Conservation (phyloP, 64 coral and sea anemone species). For the Montipora sp. region DNA sequence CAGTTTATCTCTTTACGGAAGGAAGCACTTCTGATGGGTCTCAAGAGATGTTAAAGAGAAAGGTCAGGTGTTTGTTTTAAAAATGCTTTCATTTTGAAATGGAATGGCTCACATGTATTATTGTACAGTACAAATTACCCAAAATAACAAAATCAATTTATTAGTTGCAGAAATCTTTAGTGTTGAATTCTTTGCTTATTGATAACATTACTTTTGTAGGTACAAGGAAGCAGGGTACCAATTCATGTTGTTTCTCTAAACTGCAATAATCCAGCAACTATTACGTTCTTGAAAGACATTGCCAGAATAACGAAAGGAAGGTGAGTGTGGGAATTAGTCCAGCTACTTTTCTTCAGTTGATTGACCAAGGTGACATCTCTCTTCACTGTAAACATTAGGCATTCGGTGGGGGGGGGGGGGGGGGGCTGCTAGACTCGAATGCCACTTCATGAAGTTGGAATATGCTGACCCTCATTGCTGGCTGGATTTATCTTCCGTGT, state of each 20-base stretch:
- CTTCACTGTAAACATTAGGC: too few relatives aligned
- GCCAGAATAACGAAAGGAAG: constrained; percentile 68
- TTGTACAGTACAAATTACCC: too few relatives aligned
- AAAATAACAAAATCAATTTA: too few relatives aligned
- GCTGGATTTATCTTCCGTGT: too few relatives aligned
- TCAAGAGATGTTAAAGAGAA: constrained; percentile 92
- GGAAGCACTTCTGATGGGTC: constrained; percentile 81
- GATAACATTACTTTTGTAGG: constrained; percentile 14
- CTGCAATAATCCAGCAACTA: constrained; percentile 83
- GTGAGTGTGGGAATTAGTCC: neutral
- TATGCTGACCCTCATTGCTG: too few relatives aligned
- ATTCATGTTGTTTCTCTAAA: constrained; percentile 85
- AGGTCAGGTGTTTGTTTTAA: constrained; percentile 47
- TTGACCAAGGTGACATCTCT: too few relatives aligned
- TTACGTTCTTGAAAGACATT: constrained; percentile 79
- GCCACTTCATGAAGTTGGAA: too few relatives aligned
- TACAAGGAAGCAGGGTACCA: constrained; percentile 81
- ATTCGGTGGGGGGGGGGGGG: too few relatives aligned
- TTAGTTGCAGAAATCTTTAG: neutral
- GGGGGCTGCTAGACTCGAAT: too few relatives aligned
- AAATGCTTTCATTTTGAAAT: neutral
- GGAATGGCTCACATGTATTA: neutral
- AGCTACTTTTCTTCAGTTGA: too few relatives aligned
- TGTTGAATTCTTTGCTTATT: neutral
- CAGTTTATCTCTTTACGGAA: constrained; percentile 91